Evolutionary conservation across 64 coral and sea anemone genomes (phyloP).

Genomic region (Hydrozoanthus tunicans): DNA sequence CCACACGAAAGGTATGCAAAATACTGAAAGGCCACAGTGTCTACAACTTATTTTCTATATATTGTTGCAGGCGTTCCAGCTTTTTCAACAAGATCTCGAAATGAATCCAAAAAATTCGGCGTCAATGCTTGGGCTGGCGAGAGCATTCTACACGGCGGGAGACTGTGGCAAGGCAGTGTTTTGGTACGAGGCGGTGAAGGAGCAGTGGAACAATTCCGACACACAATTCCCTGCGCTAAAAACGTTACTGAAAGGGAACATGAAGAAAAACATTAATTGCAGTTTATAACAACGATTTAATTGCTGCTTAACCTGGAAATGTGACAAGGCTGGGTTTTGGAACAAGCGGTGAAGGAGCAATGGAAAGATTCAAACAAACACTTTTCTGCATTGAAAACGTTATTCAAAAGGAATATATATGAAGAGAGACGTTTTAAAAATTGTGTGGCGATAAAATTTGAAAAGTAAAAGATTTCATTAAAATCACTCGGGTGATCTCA

Average conservation of each 20-base stretch:
- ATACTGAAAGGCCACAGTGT: neutral
- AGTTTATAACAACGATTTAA: neutral
- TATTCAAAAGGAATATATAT: too few species aligned
- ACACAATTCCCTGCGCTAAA: neutral
- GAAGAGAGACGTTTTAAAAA: too few species aligned
- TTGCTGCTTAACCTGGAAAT: neutral
- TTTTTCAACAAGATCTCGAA: neutral
- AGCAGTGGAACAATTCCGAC: neutral
- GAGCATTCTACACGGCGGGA: neutral
- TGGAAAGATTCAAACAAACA: too few species aligned
- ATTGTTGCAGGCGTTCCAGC: neutral
- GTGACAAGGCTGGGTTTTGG: too few species aligned
- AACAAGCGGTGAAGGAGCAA: too few species aligned
- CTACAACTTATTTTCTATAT: neutral
- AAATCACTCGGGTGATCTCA: too few species aligned
- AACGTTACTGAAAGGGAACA: slow-evolving; percentile 7
- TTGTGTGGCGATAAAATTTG: too few species aligned
- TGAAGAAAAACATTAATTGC: neutral
- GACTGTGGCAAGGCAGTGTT: neutral
- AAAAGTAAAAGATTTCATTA: too few species aligned
- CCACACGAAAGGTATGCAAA: neutral
- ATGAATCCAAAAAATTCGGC: neutral
- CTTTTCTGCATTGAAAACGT: too few species aligned
- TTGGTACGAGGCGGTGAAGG: slow-evolving; percentile 2
- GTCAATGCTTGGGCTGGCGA: slow-evolving; percentile 18